These are phyloP conservation scores for Ariopsis seemanni DNA, from an alignment of 2,113 vertebrate species.

Conservation along the genomic window DNA sequence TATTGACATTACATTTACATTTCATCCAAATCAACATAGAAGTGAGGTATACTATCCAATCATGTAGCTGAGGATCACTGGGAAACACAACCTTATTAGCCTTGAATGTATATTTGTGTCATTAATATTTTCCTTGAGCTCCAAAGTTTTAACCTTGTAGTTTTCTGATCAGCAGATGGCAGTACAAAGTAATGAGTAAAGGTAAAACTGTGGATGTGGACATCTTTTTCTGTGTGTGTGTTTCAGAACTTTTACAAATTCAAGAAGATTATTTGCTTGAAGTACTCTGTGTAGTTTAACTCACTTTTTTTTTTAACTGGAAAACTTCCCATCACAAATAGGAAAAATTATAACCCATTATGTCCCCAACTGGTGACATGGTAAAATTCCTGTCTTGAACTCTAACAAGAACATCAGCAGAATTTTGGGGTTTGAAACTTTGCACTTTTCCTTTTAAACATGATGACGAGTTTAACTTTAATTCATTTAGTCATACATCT, in stretches of 20 bases:
- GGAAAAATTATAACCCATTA: background rate
- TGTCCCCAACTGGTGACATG: background rate
- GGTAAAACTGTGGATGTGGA: background rate
- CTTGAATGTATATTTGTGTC: background rate
- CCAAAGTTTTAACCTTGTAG: background rate
- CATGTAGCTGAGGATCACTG: background rate
- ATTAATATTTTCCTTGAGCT: background rate
- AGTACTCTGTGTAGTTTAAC: background rate
- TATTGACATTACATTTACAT: background rate
- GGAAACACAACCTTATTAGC: background rate
- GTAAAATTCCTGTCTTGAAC: background rate
- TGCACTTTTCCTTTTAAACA: background rate
- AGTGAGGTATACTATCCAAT: background rate
- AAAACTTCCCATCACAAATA: background rate
- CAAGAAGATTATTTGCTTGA: background rate
- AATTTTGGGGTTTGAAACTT: background rate
- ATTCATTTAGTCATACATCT: background rate
- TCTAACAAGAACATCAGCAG: background rate
- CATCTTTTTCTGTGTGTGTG: background rate
- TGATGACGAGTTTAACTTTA: background rate
- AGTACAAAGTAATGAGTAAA: conserved; percentile 22
- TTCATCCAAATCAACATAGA: background rate
- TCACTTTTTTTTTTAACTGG: background rate
- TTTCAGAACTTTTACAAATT: background rate
- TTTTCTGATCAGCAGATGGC: conserved; percentile 44